These are phyloP conservation scores for Stegana nigrithorax DNA, from an alignment of 2,888 invertebrate species.

Conservation along the genomic window DNA sequence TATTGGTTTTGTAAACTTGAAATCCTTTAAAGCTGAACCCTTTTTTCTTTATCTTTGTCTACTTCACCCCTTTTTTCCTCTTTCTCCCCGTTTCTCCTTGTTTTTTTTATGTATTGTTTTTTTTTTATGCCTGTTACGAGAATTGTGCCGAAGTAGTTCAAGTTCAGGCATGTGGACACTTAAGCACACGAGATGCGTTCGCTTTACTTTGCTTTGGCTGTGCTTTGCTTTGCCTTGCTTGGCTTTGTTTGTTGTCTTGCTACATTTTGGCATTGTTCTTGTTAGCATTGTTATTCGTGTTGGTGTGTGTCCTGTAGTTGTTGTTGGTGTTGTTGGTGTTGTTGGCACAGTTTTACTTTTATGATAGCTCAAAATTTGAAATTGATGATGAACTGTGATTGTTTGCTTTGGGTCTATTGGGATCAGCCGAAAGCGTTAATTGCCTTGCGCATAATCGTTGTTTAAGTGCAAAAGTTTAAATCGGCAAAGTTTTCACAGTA, in stretches of 20 bases:
- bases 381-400: conserved; percentile 61
- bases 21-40: conserved; percentile 55
- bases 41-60: conserved; percentile 36
- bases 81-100: not conserved
- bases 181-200: conserved; percentile 56
- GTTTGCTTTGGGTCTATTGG: conserved; percentile 37
- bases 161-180: conserved; percentile 40
- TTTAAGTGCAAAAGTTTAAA: not conserved
- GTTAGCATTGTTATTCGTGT: too few relatives aligned
- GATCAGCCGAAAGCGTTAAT: conserved; percentile 47
- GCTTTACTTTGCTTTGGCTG: too few relatives aligned
- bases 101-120: not conserved
- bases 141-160: conserved; percentile 42
- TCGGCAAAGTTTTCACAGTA: not conserved
- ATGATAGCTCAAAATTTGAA: conserved; percentile 49
- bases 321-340: not conserved
- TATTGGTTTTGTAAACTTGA: conserved; percentile 59
- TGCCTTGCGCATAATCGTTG: conserved; percentile 55
- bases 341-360: conserved; percentile 2
- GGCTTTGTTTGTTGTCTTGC: not conserved
- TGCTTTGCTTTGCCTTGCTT: too few relatives aligned
- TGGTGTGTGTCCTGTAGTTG: not conserved
- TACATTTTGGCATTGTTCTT: too few relatives aligned
- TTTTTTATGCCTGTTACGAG: too few relatives aligned
- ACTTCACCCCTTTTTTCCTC: conserved; percentile 31